Evolutionary conservation across 2,888 invertebrate genomes (phyloP), one percentile per base, ranked within the genome.

Genomic region (Troides aeacus): DNA sequence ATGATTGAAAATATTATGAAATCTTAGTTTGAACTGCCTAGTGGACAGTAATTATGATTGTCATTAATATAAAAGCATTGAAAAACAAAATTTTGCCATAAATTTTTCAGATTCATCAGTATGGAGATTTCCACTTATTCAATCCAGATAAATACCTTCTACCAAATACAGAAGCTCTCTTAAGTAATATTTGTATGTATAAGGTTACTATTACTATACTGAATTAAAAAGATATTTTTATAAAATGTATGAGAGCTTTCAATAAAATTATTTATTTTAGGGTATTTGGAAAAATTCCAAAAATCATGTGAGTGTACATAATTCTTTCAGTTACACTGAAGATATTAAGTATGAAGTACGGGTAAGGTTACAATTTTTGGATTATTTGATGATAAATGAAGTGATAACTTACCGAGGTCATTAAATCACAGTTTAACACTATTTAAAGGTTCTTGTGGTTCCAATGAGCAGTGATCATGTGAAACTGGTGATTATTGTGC

Each of bases 331-430:
- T 66, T 83, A 83, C 65, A 79, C 81, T 5, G 76, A 80, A 50
- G 82, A 83, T 71, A 71, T 81, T 18, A 79, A 80, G 71, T 83
- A 81, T 72, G 83, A 82, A 72, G 78, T 79, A 15, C 79, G 81
- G 74, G 83, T 82, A 75, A 75, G 73, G 72, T 24, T 53, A 6
- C 2, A 53, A 53, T 15, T 53, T 53, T 39, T 39, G 3, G 39
- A 39, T 10, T 39, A 39, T 39, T 39, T 39, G 39, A 39, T 39
- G 30, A 30, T 30, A 30, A 30, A 30, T 39, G 39, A 39, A 8
- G 10, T 39, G 8, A 39, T 39, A 10, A 39, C 0, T 6, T 1
- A 39, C 39, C 6, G 8, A 39, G 39, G 6, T 39, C 39, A 7
- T 6, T 39, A 39, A 10, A 10, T 39, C 39, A 39, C 10, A 39